Base-by-base conservation (phyloP, 2,888 invertebrate species). In the Cheilosia urbana region DNA sequence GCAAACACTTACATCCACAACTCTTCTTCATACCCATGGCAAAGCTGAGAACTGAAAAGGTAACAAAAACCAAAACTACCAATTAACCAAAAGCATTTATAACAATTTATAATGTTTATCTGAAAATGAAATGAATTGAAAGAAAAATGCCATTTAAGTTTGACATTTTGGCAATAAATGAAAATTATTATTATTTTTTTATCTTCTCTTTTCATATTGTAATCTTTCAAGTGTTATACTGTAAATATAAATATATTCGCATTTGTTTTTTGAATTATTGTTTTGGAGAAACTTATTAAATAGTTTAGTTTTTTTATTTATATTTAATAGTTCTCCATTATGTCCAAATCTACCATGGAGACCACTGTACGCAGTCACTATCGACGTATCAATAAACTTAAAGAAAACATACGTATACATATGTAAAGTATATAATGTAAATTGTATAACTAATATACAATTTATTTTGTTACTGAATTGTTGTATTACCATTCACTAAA, bases 271-370 rank as follows among this genome's bases (percentile, higher is more conserved):
- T 1, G 24, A 24, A n/a, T 55, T 17, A 30, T 30, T 17, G 17
- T 17, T 40, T 71, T 19, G 81, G 83, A 77, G 87, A 88, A 88
- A 87, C 89, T 80, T 88, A 88, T 88, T 89, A 88, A 89, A 89
- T 89, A 89, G 15, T 81, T 87, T n/a, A 15, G 45, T 34, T 45
- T 79, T 79, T 81, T 71, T 82, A 83, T 87, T 87, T 80, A 71
- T 83, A 84, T 88, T 87, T 88, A 88, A 88, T 87, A 88, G 87
- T 81, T 87, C 88, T 88, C 88, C 71, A 88, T 88, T 88, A 89
- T 90, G 91, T 92, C 91, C 91, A 90, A 90, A 91, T 91, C 91
- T 91, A 91, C 91, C 91, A 91, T 91, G 92, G 91, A 91, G 91
- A 91, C 91, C 92, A 91, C 91, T 91, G 91, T 90, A 91, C 91